phyloP scores from a whole-genome alignment of 2,113 vertebrate species.

The Pelecanus crispus region DNA sequence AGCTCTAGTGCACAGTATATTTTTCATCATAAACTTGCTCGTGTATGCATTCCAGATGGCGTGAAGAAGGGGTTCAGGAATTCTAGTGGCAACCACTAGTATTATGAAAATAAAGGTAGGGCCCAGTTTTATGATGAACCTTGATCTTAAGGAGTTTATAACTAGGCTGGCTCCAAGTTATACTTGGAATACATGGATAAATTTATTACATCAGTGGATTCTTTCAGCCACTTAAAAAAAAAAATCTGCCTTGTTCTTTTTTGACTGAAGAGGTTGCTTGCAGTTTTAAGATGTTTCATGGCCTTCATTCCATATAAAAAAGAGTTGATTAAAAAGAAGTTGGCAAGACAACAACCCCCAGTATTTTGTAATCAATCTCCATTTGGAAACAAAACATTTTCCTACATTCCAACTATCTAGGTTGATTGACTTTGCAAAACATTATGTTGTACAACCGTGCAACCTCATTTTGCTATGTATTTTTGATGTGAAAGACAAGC shows the following conservation, averaged over 20 bases:
- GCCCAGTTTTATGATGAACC: constrained; percentile 60
- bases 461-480: not conserved
- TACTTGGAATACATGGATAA: constrained; percentile 42
- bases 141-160: constrained; percentile 70
- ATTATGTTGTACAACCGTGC: not conserved
- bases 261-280: constrained; percentile 2
- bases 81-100: constrained; percentile 41
- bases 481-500: not conserved
- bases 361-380: constrained; percentile 27
- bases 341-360: not conserved
- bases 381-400: constrained; percentile 32
- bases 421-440: constrained; percentile 11
- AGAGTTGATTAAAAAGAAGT: constrained; percentile 32
- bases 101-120: constrained; percentile 58
- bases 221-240: not conserved
- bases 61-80: constrained; percentile 52
- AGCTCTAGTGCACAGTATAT: constrained; percentile 35
- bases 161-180: constrained; percentile 50
- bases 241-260: not conserved
- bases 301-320: not conserved
- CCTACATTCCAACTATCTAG: not conserved
- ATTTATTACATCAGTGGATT: constrained; percentile 57
- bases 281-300: constrained; percentile 30
- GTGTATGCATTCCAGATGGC: constrained; percentile 57
- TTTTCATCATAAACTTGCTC: constrained; percentile 57